Conservation (phyloP, 2,113 vertebrate species). For the Cololabis saira region DNA sequence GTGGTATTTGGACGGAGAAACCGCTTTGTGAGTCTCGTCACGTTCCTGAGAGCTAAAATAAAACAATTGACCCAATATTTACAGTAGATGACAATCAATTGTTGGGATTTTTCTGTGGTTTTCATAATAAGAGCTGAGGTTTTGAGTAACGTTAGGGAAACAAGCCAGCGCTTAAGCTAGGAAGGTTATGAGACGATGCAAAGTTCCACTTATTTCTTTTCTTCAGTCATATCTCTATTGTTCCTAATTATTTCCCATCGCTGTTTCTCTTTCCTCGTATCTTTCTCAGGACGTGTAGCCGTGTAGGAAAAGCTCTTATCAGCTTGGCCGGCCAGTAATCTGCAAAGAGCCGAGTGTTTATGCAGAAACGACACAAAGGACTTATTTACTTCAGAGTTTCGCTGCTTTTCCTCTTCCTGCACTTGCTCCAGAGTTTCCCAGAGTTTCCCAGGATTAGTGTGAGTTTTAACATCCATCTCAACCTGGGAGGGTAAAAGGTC, state of each 20-base stretch:
- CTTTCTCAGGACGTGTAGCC: conserved; percentile 5
- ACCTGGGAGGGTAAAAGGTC: too few relatives aligned
- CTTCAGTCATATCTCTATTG: neutral
- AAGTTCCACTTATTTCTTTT: neutral
- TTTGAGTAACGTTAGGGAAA: conserved; percentile 13
- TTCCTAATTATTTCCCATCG: neutral
- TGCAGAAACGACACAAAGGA: conserved; percentile 70
- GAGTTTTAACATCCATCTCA: too few relatives aligned
- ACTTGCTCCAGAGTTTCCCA: conserved; percentile 72
- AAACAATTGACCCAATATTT: conserved; percentile 61
- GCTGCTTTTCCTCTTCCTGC: conserved; percentile 61
- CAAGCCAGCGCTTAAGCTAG: conserved; percentile 33
- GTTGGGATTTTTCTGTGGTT: conserved; percentile 34
- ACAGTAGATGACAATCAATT: conserved; percentile 55
- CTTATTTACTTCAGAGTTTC: conserved; percentile 80
- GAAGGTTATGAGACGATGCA: conserved; percentile 31
- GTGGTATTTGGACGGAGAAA: conserved; percentile 30
- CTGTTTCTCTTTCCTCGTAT: conserved; percentile 1
- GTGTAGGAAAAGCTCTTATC: conserved; percentile 69
- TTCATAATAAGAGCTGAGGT: conserved; percentile 10
- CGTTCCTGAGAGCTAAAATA: conserved; percentile 25
- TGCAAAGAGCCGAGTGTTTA: conserved; percentile 73
- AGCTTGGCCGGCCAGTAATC: conserved; percentile 47
- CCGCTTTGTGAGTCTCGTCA: conserved; percentile 42
- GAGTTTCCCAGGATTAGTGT: conserved; percentile 76